A percentile compares a stretch with the other conserved stretches of the same genome.
Evolutionary conservation across 2,113 vertebrate species (phyloP).

Genomic region (Sinosuthora webbiana): DNA sequence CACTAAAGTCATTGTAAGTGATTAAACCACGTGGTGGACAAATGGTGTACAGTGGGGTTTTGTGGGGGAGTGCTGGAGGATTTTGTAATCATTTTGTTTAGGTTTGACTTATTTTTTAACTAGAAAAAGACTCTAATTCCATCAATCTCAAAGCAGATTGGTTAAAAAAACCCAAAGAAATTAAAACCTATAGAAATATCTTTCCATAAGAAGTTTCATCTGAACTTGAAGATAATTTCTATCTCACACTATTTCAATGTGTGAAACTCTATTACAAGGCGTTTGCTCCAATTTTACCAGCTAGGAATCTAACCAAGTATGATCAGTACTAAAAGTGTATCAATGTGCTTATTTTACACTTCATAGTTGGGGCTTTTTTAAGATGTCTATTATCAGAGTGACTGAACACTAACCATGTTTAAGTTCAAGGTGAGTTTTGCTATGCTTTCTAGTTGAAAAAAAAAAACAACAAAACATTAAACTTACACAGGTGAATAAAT

Average conservation of each 20-base stretch:
- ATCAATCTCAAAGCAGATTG: background rate
- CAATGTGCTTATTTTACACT: background rate
- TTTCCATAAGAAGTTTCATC: background rate
- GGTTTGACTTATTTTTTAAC: background rate
- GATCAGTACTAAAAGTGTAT: background rate
- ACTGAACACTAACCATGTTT: background rate
- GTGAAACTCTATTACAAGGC: background rate
- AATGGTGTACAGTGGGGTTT: background rate
- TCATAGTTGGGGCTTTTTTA: background rate
- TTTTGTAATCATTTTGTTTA: background rate
- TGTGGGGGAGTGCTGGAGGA: fast-evolving
- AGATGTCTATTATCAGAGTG: background rate
- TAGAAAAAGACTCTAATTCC: background rate
- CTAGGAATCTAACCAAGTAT: fast-evolving
- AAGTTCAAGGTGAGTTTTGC: background rate
- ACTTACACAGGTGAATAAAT: background rate
- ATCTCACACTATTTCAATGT: background rate
- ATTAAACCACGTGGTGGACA: background rate
- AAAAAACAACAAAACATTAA: background rate
- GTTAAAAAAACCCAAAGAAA: background rate
- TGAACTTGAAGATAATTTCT: background rate
- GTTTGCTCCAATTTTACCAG: background rate
- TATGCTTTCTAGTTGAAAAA: background rate
- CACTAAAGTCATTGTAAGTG: background rate
- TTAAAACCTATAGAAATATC: background rate